Evolutionary conservation across 1,140 invertebrate genomes (phyloP).

Genomic region (Lanistes nyassanus): DNA sequence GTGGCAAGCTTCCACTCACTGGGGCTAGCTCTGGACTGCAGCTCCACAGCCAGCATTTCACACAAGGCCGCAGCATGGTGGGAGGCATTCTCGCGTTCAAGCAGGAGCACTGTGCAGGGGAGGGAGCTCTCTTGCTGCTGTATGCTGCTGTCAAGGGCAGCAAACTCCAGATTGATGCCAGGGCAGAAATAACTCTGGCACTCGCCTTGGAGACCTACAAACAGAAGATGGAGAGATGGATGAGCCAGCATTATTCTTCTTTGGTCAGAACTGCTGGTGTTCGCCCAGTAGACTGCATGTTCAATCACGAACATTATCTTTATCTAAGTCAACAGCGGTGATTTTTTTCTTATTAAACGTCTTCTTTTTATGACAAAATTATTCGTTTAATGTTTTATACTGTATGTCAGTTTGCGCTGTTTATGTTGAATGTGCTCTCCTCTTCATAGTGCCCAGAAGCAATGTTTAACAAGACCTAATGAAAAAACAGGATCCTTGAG

Average conservation of each 20-base stretch:
- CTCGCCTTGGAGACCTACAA: slow-evolving; percentile 43
- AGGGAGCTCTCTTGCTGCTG: slow-evolving; percentile 38
- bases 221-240: neutral
- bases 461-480: no score
- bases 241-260: neutral
- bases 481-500: no score
- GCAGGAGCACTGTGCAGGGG: slow-evolving; percentile 52
- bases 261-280: no score
- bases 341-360: no score
- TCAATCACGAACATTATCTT: no score
- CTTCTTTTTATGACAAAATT: no score
- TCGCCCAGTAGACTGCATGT: no score
- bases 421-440: no score
- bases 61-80: slow-evolving; percentile 58
- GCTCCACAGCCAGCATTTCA: slow-evolving; percentile 60
- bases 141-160: slow-evolving; percentile 33
- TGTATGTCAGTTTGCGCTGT: no score
- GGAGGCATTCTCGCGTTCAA: slow-evolving; percentile 61
- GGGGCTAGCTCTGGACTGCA: slow-evolving; percentile 48
- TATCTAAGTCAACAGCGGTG: no score
- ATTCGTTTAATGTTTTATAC: no score
- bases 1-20: slow-evolving; percentile 35
- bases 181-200: slow-evolving; percentile 42
- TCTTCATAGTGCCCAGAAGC: no score
- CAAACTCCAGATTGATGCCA: slow-evolving; percentile 31